These are phyloP conservation scores for Palloptera scutellata DNA, from an alignment of 2,888 invertebrate species.

Conservation along the genomic window DNA sequence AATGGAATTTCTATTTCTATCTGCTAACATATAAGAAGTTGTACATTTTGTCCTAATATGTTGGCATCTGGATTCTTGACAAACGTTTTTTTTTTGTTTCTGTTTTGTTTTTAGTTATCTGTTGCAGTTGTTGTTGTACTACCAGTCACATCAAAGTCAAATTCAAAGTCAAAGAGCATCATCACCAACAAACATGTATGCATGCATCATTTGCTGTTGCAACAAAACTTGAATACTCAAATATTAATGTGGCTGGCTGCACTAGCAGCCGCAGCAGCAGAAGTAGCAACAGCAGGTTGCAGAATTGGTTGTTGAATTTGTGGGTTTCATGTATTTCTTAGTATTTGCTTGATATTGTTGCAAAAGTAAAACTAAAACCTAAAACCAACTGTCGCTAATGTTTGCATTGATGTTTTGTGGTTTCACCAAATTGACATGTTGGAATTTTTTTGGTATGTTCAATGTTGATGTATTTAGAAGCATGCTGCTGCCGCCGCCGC, in stretches of 20 bases:
- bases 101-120: neutral
- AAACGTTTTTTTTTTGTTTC: no score
- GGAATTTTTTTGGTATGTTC: slow-evolving; percentile 30
- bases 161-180: slow-evolving; percentile 7
- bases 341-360: neutral
- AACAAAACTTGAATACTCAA: no score
- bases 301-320: neutral
- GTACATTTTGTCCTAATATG: no score
- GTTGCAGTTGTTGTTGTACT: neutral
- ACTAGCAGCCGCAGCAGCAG: neutral
- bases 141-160: slow-evolving; percentile 5
- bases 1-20: no score
- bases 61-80: no score
- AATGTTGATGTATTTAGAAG: no score
- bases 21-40: neutral
- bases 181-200: neutral
- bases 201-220: no score
- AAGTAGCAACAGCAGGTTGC: neutral
- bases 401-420: neutral
- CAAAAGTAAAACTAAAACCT: neutral
- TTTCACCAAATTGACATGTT: slow-evolving; percentile 43
- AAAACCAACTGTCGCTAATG: no score
- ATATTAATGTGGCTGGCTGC: no score
- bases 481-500: no score
- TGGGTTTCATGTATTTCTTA: neutral